A percentile compares a stretch with the other conserved stretches of the same genome.
Conservation (phyloP, 2,113 vertebrate species). For the Chrysochloris asiatica region DNA sequence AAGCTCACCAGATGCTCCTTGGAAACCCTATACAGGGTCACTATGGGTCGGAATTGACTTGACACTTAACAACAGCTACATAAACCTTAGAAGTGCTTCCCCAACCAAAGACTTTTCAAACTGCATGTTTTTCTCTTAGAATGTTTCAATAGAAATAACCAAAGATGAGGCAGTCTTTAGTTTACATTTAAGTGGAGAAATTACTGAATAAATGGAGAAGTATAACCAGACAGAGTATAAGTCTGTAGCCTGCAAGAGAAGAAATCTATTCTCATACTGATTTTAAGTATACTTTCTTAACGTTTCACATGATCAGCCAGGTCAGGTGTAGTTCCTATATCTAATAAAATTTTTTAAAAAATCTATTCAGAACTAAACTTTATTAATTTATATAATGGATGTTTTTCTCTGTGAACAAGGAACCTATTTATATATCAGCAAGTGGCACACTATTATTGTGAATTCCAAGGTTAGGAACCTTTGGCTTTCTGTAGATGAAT, state of each 20-base stretch:
- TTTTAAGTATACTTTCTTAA: neutral
- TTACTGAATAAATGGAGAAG: neutral
- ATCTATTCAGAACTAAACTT: neutral
- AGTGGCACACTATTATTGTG: slow-evolving; percentile 47
- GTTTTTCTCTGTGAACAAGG: slow-evolving; percentile 49
- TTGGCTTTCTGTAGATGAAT: slow-evolving; percentile 65
- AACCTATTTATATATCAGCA: slow-evolving; percentile 22
- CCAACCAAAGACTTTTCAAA: neutral
- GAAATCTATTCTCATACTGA: neutral
- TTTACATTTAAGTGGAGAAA: neutral
- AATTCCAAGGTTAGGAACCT: slow-evolving; percentile 69
- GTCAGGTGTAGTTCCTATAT: neutral
- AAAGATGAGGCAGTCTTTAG: neutral
- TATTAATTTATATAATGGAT: neutral
- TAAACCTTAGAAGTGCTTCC: neutral
- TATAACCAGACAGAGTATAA: neutral
- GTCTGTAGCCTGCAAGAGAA: neutral
- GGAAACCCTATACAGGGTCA: too few species aligned
- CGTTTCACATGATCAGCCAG: neutral
- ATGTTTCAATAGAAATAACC: neutral
- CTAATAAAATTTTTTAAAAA: neutral
- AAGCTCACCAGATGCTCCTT: too few species aligned
- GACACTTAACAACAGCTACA: too few species aligned
- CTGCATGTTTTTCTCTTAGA: neutral
- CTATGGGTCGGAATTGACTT: too few species aligned